These are phyloP conservation scores for Tetranychus piercei DNA, from an alignment of 2,888 invertebrate species.

Conservation along the genomic window DNA sequence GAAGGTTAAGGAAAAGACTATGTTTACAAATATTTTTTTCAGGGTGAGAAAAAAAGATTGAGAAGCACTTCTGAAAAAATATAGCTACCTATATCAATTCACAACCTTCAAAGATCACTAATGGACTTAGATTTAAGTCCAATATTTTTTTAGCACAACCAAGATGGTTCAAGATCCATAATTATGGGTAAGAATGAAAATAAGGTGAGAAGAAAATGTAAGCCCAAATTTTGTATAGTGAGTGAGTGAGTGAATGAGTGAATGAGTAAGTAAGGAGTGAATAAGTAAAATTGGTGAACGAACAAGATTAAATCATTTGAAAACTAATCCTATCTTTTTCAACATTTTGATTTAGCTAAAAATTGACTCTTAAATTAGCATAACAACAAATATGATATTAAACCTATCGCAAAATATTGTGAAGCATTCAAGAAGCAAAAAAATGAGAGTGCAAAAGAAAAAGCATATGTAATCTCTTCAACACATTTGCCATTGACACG, in stretches of 20 bases:
- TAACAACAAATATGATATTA: not conserved
- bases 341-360: not conserved
- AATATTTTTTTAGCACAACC: not conserved
- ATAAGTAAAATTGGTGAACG: no score
- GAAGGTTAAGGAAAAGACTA: no score
- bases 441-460: not conserved
- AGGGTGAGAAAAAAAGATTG: not conserved
- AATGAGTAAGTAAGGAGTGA: no score
- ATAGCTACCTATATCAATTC: not conserved
- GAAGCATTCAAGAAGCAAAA: not conserved
- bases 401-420: not conserved
- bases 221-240: no score
- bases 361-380: not conserved
- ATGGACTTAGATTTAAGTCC: not conserved
- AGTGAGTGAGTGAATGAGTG: no score
- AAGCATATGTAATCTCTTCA: not conserved
- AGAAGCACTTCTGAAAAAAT: not conserved
- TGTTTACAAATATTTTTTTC: no score
- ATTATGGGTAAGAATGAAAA: slow-evolving; percentile 6
- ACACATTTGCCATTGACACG: not conserved
- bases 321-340: not conserved
- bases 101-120: slow-evolving; percentile 1
- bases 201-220: not conserved
- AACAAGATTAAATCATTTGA: not conserved
- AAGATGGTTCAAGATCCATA: not conserved